Evolutionary conservation across 2,113 vertebrate species (phyloP).

Genomic region (Gulo gulo): DNA sequence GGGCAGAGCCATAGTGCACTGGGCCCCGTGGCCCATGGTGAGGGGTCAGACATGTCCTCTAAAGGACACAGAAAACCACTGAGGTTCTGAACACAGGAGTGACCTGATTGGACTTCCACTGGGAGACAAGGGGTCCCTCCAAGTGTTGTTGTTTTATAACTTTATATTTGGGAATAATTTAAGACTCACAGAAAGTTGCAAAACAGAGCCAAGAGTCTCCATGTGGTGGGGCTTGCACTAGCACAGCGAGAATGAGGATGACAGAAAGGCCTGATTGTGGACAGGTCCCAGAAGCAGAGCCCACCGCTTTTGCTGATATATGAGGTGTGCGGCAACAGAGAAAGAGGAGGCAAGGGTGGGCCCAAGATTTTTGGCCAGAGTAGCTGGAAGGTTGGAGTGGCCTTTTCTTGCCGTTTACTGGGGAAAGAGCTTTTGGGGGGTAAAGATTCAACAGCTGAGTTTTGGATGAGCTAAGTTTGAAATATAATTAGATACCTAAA

Average conservation of each 20-base stretch:
- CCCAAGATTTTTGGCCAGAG: fast-evolving
- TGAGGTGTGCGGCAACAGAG: neutral
- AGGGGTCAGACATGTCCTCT: neutral
- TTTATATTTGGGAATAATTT: neutral
- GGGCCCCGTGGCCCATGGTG: neutral
- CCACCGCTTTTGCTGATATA: neutral
- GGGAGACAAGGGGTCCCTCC: neutral
- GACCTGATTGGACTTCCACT: neutral
- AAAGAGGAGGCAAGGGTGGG: neutral
- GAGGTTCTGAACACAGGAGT: neutral
- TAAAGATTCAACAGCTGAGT: neutral
- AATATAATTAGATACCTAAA: neutral
- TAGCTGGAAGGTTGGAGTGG: neutral
- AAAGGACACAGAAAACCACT: neutral
- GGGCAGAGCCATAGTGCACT: no score
- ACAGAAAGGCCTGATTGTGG: neutral
- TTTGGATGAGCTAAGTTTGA: neutral
- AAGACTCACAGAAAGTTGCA: neutral
- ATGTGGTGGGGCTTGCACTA: fast-evolving
- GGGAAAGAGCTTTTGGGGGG: neutral
- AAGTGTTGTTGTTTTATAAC: neutral
- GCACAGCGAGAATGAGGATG: neutral
- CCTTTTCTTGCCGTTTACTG: neutral
- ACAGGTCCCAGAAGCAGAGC: neutral
- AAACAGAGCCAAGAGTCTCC: neutral